Percentiles rank a stretch among this genome's conserved stretches.
phyloP scores from a whole-genome alignment of 2,888 invertebrate species.

The Anodontia alba region DNA sequence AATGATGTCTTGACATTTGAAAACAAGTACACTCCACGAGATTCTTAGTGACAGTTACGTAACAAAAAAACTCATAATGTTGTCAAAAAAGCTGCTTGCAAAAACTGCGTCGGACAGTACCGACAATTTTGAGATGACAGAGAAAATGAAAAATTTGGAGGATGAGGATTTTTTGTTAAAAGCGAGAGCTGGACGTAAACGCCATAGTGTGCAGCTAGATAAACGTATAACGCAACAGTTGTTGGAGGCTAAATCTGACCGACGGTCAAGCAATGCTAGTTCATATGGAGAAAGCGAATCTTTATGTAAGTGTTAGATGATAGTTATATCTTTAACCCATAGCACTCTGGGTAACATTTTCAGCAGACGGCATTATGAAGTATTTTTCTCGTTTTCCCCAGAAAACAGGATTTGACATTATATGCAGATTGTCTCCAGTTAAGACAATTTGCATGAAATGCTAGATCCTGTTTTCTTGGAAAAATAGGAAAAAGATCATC shows the following conservation, averaged over 20 bases:
- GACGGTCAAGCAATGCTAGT: constrained; percentile 77
- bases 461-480: too few species aligned
- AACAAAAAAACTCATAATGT: constrained; percentile 11
- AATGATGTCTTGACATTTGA: too few species aligned
- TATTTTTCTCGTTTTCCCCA: too few species aligned
- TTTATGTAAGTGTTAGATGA: constrained; percentile 73
- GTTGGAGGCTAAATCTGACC: constrained; percentile 61
- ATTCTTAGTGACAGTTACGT: not conserved
- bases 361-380: too few species aligned
- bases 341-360: too few species aligned
- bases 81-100: constrained; percentile 57
- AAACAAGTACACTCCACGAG: not conserved
- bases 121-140: constrained; percentile 74
- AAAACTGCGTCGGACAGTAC: constrained; percentile 69
- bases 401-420: too few species aligned
- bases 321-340: too few species aligned
- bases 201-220: constrained; percentile 81
- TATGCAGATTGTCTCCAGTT: too few species aligned
- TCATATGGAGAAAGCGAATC: constrained; percentile 76
- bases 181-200: constrained; percentile 74
- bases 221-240: constrained; percentile 75
- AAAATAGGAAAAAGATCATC: too few species aligned
- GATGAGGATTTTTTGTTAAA: constrained; percentile 77
- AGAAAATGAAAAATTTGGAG: constrained; percentile 76
- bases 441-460: too few species aligned